Evolutionary conservation across 2,797 vertebrate genomes (phyloP), one percentile per base, ranked within the genome.

Genomic region (Sebastes itinus): DNA sequence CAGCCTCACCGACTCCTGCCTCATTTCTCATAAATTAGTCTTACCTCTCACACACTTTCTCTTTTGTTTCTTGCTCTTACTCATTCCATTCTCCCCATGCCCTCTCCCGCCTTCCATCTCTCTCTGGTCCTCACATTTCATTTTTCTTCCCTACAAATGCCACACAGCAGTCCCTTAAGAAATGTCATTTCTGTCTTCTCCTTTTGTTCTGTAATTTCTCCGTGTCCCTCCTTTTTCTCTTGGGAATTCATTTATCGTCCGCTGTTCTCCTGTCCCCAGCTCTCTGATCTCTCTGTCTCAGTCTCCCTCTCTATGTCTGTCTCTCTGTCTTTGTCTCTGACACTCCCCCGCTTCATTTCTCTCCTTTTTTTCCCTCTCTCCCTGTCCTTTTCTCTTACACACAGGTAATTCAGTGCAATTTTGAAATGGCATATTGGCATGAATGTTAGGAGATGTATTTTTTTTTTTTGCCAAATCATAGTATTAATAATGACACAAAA

Each of bases 11-110:
- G 77, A 93, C 88, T 91, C 88, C 87, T 83, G 90, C 88, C 89
- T 93, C 92, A 92, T 93, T 93, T 94, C 92, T 95, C 92, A 93
- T 92, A 92, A 94, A 95, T 95, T 92, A 94, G 92, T 92, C 91
- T 87, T 94, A 91, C 92, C 90, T 90, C 90, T 93, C 92, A 85
- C 90, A 92, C 91, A 93, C 92, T 93, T 93, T 93, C 90, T 91
- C 90, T 88, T 93, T 92, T 94, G 90, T 93, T 90, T 93, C 90
- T 88, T 80, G 83, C 86, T 89, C 92, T 87, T 90, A 87, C 92
- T 91, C 92, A 91, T 92, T 93, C 92, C 88, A 88, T 92, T 93
- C 90, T 92, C 90, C 77, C 74, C 92, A 89, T 91, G 89, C 91
- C 89, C 92, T 91, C 92, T 87, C 89, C 87, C 75, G 85, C 92